A percentile compares a stretch with the other conserved stretches of the same genome.
phyloP scores from a whole-genome alignment of 2,113 vertebrate genomes.

The Thomomys bottae region DNA sequence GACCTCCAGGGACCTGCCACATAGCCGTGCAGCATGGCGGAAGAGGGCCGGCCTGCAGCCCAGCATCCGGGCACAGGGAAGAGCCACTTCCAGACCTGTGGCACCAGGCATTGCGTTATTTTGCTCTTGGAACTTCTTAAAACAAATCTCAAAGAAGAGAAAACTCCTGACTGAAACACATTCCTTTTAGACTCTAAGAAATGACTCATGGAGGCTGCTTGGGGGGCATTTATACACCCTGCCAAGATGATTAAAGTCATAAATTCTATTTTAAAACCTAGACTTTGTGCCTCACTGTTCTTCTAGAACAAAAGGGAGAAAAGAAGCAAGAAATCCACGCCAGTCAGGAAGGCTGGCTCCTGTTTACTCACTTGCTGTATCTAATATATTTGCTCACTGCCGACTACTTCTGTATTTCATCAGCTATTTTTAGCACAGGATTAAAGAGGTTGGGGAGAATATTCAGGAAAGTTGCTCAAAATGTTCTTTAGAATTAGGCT shows the following conservation, averaged over 20 bases:
- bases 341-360: accelerated
- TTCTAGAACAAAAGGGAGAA: constrained; percentile 28
- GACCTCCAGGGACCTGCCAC: no score
- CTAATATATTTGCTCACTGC: background rate
- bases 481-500: background rate
- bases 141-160: constrained; percentile 60
- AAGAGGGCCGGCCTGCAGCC: background rate
- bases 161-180: constrained; percentile 41
- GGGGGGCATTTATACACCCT: constrained; percentile 39
- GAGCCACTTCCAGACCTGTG: background rate
- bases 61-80: background rate
- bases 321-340: background rate
- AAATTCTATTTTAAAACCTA: constrained; percentile 69
- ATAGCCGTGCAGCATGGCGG: no score
- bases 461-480: background rate
- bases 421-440: background rate
- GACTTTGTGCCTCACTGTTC: constrained; percentile 34
- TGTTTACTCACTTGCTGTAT: background rate
- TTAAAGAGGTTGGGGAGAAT: background rate
- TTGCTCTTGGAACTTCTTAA: constrained; percentile 69
- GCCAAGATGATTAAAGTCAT: constrained; percentile 64
- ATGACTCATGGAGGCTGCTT: constrained; percentile 57
- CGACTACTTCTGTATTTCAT: background rate
- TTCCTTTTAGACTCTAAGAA: constrained; percentile 64
- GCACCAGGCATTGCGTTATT: background rate